Percentiles rank a stretch among this genome's conserved stretches.
Evolutionary conservation across 2,113 vertebrate species (phyloP).

Genomic region (Nothobranchius kuhntae): DNA sequence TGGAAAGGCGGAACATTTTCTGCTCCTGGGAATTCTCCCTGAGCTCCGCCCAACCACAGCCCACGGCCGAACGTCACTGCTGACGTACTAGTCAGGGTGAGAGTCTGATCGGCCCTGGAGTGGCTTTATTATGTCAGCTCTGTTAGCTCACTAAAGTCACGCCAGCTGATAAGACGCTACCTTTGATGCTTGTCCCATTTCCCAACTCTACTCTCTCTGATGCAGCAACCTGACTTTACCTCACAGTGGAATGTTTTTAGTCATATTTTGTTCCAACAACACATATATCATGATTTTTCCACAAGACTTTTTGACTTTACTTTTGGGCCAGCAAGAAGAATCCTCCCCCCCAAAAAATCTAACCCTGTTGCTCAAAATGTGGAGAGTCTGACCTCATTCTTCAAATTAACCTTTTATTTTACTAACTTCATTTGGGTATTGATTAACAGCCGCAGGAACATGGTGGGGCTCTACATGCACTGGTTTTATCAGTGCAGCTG

Average conservation of each 20-base stretch:
- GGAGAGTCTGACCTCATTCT: no score
- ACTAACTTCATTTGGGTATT: not conserved
- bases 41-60: not conserved
- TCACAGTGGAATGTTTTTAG: not conserved
- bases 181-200: slow-evolving; percentile 10
- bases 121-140: slow-evolving; percentile 25
- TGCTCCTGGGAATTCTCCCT: slow-evolving; percentile 4
- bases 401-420: no score
- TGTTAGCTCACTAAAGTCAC: slow-evolving; percentile 8
- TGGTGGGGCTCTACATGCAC: not conserved
- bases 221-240: not conserved
- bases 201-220: slow-evolving; percentile 13
- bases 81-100: slow-evolving; percentile 24
- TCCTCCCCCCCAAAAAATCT: no score
- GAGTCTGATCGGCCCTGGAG: not conserved
- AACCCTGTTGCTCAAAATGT: no score
- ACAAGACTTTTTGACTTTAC: not conserved
- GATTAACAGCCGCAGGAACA: not conserved
- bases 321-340: no score
- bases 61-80: slow-evolving; percentile 7
- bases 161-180: slow-evolving; percentile 48
- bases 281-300: not conserved
- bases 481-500: slow-evolving; percentile 1
- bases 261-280: not conserved
- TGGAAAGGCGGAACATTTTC: not conserved